Base-by-base conservation (phyloP, 2,113 vertebrate species). In the Pterocles gutturalis region DNA sequence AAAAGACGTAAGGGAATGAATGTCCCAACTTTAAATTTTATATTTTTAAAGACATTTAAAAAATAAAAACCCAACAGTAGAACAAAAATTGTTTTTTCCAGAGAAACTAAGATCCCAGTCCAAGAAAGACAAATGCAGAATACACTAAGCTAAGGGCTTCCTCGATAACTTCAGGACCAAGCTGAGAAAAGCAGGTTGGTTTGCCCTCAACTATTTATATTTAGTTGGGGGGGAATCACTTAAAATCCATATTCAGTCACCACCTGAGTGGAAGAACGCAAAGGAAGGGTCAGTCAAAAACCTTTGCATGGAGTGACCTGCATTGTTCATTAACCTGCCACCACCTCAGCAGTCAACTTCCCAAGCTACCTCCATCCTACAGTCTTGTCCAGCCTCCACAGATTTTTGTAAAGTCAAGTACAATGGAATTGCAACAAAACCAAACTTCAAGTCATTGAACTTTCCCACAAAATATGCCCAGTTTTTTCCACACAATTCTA, bases 121-220 rank as follows among this genome's bases (percentile, higher is more conserved):
- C 94, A 97, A 93, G 78, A 93, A 90, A 75, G 45, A 41, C 41
- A 41, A 95, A 93, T 83, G 66, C 58, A 71, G 87, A 90, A 97
- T 65, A 53, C 5, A 20, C 5, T 46, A 67, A 88, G 90, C 45
- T 28, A 72, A 58, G 38, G 61, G 31, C 70, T 91, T 94, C 75
- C 61, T 69, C 80, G 81, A 31, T 82, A 93, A 76, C 16, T 90
- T 85, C 66, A 86, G 54, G 91, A 87, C 18, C 20, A 65, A 67
- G 61, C 22, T 96, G 66, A 94, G 51, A 61, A 76, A 89, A 54
- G 6, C 8, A 54, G 10, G 7, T 67, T 73, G 45, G 49, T 86
- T 83, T 66, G 9, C 28, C 8, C 22, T 3, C 34, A 80, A 0
- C 7, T 49, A 48, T 55, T 91, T 85, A 5, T 43, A 62, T 38